phyloP scores from a whole-genome alignment of 2,797 vertebrate genomes.

The Podarcis lilfordi region DNA sequence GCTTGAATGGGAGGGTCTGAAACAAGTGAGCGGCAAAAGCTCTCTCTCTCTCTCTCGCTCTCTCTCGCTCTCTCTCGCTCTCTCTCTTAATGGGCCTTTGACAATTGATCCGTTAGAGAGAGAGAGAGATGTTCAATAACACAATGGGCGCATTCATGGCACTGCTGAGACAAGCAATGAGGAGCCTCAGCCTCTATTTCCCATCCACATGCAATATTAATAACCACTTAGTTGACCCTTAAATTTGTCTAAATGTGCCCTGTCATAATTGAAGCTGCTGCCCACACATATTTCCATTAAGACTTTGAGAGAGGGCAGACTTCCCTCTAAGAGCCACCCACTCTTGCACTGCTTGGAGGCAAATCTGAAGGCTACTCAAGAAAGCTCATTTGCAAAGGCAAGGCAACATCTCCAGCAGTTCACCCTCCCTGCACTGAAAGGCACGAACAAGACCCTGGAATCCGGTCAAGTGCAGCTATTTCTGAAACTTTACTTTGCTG shows the following conservation, averaged over 20 bases:
- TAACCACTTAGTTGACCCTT: constrained; percentile 49
- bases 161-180: constrained; percentile 9
- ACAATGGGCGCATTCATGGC: background rate
- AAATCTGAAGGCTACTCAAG: background rate
- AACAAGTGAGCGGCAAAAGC: background rate
- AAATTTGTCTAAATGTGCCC: background rate
- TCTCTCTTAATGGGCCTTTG: background rate
- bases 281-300: background rate
- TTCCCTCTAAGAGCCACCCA: constrained; percentile 19
- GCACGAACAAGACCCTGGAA: background rate
- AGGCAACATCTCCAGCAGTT: background rate
- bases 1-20: background rate
- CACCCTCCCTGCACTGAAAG: background rate
- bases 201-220: background rate
- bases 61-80: background rate
- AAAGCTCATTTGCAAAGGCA: background rate
- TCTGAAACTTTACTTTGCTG: background rate
- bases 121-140: accelerated
- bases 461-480: background rate
- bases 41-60: background rate
- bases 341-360: background rate
- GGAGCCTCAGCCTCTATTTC: constrained; percentile 10
- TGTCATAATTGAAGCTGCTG: background rate
- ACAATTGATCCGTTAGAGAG: background rate
- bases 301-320: background rate